Percentiles rank a stretch among this genome's conserved stretches.
Conservation (phyloP, 2,113 vertebrate genomes). For the Siphamia tubifer region DNA sequence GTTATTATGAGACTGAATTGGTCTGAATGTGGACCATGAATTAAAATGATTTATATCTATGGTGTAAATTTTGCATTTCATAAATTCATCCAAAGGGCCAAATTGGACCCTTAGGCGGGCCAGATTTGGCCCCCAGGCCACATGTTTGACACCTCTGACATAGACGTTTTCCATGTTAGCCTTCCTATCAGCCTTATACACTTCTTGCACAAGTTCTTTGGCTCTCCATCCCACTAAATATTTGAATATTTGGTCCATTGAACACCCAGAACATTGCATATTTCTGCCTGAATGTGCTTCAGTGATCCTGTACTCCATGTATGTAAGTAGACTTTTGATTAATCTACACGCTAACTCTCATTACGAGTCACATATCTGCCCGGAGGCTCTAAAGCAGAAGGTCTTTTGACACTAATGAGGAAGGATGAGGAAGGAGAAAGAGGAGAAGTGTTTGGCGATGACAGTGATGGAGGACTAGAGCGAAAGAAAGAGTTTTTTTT, state of each 20-base stretch:
- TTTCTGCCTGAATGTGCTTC: background rate
- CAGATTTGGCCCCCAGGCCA: too few relatives aligned
- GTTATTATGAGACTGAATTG: too few relatives aligned
- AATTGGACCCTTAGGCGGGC: too few relatives aligned
- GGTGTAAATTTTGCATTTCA: too few relatives aligned
- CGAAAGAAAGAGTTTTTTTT: background rate
- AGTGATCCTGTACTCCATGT: background rate
- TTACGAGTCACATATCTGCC: constrained; percentile 30
- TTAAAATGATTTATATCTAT: too few relatives aligned
- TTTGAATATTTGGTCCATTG: constrained; percentile 22
- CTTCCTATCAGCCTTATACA: background rate
- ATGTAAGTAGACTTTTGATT: constrained; percentile 14
- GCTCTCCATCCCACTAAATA: constrained; percentile 6
- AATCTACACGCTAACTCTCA: constrained; percentile 45
- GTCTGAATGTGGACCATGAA: too few relatives aligned
- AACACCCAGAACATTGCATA: background rate
- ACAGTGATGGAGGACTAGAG: constrained; percentile 23
- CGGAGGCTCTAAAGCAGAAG: constrained; percentile 31
- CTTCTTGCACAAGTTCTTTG: background rate
- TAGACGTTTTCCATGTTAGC: background rate
- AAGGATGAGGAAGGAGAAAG: constrained; percentile 31
- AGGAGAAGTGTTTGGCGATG: constrained; percentile 4
- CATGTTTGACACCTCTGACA: too few relatives aligned
- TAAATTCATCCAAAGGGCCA: too few relatives aligned
- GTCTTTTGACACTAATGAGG: constrained; percentile 47